phyloP scores from a whole-genome alignment of 2,888 invertebrate genomes.

The Eupithecia dodoneata region DNA sequence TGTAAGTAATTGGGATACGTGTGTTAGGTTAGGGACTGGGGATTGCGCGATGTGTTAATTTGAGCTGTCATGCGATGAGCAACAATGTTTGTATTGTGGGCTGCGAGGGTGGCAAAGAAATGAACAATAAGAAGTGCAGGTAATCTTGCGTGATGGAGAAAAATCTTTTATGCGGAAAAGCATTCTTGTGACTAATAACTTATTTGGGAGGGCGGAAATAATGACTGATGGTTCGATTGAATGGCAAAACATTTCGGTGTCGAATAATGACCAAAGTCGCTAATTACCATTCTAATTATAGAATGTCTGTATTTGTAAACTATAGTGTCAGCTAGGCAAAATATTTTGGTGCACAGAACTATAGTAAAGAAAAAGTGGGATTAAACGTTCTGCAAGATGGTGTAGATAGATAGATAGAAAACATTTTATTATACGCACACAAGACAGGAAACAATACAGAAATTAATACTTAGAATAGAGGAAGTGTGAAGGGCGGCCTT shows the following conservation, averaged over 20 bases:
- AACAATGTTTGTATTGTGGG: constrained; percentile 58
- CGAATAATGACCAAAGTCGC: background rate
- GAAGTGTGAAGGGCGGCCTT: too few species aligned
- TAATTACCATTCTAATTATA: background rate
- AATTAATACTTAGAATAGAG: too few species aligned
- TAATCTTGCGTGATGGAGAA: constrained; percentile 51
- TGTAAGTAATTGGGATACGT: constrained; percentile 53
- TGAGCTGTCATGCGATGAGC: constrained; percentile 79
- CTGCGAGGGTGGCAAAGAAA: constrained; percentile 53
- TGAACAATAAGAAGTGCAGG: constrained; percentile 51
- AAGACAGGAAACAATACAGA: too few species aligned
- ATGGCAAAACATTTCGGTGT: background rate
- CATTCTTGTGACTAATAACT: background rate
- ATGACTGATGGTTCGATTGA: background rate
- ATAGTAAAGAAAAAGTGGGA: background rate
- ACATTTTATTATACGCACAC: too few species aligned
- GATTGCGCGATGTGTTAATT: constrained; percentile 78
- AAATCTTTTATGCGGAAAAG: constrained; percentile 15
- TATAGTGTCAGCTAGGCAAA: background rate
- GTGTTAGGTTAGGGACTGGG: constrained; percentile 50
- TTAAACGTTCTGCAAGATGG: background rate
- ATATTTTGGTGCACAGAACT: background rate
- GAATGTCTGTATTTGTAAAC: background rate
- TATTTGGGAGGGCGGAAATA: background rate
- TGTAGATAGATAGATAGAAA: background rate